A percentile compares a stretch with the other conserved stretches of the same genome.
phyloP scores from a whole-genome alignment of 1,140 invertebrate species.

The Triops cancriformis region DNA sequence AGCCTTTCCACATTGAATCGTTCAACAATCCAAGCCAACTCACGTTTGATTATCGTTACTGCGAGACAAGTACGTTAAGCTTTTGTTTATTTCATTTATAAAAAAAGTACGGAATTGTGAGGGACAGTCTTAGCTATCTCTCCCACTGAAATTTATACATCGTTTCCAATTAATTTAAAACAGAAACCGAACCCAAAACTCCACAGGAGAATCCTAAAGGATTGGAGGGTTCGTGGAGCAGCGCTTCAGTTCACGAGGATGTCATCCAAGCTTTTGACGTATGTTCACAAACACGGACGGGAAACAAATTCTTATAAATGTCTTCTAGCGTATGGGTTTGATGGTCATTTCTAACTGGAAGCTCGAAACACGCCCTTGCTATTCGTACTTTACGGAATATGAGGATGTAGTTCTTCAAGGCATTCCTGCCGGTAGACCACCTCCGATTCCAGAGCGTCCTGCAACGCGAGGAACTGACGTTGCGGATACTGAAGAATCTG shows the following conservation, averaged over 20 bases:
- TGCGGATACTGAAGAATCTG: neutral
- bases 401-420: neutral
- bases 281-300: constrained; percentile 4
- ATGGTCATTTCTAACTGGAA: neutral
- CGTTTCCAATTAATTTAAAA: too few species aligned
- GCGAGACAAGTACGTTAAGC: constrained; percentile 26
- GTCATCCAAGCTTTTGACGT: constrained; percentile 42
- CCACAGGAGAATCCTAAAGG: neutral
- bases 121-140: too few species aligned
- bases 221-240: neutral
- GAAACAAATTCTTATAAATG: neutral
- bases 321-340: neutral
- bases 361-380: constrained; percentile 13
- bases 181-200: too few species aligned
- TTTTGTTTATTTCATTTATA: too few species aligned
- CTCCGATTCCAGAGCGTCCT: neutral
- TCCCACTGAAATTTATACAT: too few species aligned
- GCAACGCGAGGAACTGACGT: too few species aligned
- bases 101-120: too few species aligned
- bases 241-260: neutral
- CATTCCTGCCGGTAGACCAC: neutral
- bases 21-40: neutral
- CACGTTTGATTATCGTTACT: constrained; percentile 9
- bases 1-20: neutral
- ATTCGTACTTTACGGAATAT: too few species aligned